Percentiles rank a stretch among this genome's conserved stretches.
These are phyloP conservation scores for Euphydryas editha DNA, from an alignment of 2,888 invertebrate species.

Conservation along the genomic window DNA sequence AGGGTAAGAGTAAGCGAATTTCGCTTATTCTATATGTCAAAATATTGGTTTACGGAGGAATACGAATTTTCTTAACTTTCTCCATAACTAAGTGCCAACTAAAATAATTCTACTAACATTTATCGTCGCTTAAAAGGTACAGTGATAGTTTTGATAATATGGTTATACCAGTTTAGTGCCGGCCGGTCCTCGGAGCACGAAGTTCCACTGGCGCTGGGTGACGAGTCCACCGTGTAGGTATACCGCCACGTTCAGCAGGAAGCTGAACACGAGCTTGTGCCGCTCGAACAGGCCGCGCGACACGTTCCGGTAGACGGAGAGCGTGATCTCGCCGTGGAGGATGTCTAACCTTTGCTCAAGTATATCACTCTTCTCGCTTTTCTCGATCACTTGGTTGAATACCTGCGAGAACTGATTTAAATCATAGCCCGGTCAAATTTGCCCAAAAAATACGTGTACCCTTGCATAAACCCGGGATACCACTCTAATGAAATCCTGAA, in stretches of 20 bases:
- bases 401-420: conserved; percentile 86
- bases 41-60: too few species aligned
- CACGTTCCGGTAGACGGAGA: conserved; percentile 93
- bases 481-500: too few species aligned
- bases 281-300: conserved; percentile 95
- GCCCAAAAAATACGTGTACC: too few species aligned
- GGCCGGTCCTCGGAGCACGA: conserved; percentile 89
- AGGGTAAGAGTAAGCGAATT: too few species aligned
- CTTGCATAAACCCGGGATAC: too few species aligned
- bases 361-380: conserved; percentile 86
- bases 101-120: too few species aligned
- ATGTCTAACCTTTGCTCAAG: conserved; percentile 87
- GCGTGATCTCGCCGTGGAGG: conserved; percentile 90
- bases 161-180: conserved; percentile 77
- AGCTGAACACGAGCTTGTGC: conserved; percentile 95
- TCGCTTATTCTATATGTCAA: too few species aligned
- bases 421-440: too few species aligned
- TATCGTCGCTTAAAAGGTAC: too few species aligned
- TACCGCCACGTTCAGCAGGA: conserved; percentile 91
- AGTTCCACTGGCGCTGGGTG: conserved; percentile 87
- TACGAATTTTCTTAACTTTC: too few species aligned
- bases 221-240: conserved; percentile 86
- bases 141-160: background rate
- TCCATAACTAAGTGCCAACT: too few species aligned
- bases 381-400: conserved; percentile 91